Conservation (phyloP, 2,888 invertebrate species). For the Nineta flava region DNA sequence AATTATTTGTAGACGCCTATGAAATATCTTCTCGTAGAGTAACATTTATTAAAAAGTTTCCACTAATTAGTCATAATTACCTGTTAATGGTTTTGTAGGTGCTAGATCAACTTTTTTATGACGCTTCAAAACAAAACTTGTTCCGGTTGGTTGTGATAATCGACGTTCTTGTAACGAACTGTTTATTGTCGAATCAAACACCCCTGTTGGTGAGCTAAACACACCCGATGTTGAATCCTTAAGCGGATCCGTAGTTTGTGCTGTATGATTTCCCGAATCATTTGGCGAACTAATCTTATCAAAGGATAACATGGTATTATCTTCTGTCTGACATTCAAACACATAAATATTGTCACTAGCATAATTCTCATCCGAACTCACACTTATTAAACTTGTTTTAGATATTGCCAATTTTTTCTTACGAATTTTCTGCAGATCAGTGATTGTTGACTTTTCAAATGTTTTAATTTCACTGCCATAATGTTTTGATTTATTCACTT, state of each 20-base stretch:
- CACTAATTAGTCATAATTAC: not conserved
- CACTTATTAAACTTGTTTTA: slow-evolving; percentile 1
- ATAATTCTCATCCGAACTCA: slow-evolving; percentile 7
- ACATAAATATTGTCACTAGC: slow-evolving; percentile 8
- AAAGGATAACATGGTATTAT: slow-evolving; percentile 26
- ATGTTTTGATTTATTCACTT: slow-evolving; percentile 8
- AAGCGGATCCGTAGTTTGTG: not conserved
- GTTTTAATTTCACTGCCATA: slow-evolving; percentile 20
- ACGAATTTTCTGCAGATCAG: not conserved
- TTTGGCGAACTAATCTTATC: slow-evolving; percentile 18
- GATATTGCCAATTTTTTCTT: not conserved
- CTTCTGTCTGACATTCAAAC: slow-evolving; percentile 12
- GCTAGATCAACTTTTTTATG: slow-evolving; percentile 45
- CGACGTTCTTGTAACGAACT: slow-evolving; percentile 27
- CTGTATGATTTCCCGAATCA: too few relatives aligned
- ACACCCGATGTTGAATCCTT: not conserved
- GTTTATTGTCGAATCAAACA: slow-evolving; percentile 30
- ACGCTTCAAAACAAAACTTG: slow-evolving; percentile 41
- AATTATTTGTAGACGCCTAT: too few relatives aligned
- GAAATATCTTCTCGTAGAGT: too few relatives aligned
- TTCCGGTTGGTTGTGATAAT: slow-evolving; percentile 30
- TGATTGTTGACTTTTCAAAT: slow-evolving; percentile 17
- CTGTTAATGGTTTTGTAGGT: slow-evolving; percentile 25
- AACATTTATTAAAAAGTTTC: too few relatives aligned
- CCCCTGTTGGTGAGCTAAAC: slow-evolving; percentile 15